Conservation (phyloP, 2,797 vertebrate genomes). For the Ceryle rudis region DNA sequence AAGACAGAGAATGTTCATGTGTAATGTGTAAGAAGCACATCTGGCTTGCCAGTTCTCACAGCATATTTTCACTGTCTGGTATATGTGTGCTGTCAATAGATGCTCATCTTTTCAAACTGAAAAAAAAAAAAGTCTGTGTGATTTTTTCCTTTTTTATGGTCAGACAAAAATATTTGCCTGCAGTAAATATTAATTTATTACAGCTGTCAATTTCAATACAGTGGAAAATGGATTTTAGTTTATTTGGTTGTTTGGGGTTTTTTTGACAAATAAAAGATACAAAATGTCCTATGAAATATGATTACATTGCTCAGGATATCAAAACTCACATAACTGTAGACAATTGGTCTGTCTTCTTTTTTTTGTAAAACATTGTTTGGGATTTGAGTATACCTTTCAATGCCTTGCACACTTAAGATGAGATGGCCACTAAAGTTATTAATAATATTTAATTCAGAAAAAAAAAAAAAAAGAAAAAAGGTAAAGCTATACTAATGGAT, state of each 20-base stretch:
- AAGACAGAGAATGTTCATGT: constrained; percentile 61
- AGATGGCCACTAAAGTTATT: neutral
- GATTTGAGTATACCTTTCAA: neutral
- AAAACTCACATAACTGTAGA: neutral
- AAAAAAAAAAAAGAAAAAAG: neutral
- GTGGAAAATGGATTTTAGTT: neutral
- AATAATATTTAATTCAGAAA: neutral
- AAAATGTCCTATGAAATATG: neutral
- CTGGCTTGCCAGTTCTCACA: neutral
- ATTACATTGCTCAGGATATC: neutral
- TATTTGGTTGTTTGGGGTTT: too few species aligned
- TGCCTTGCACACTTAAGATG: neutral
- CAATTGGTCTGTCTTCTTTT: neutral
- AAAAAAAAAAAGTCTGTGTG: neutral
- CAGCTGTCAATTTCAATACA: neutral
- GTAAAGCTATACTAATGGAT: neutral
- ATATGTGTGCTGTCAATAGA: neutral
- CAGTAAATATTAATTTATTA: constrained; percentile 3
- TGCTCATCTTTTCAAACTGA: neutral
- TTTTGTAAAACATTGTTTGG: neutral
- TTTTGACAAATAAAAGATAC: neutral
- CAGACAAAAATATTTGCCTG: neutral
- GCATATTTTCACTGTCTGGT: neutral
- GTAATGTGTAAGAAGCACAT: constrained; percentile 33
- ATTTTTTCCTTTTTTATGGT: neutral